A percentile compares a stretch with the other conserved stretches of the same genome.
phyloP scores from a whole-genome alignment of 2,113 vertebrate species.

The Trachemys scripta region DNA sequence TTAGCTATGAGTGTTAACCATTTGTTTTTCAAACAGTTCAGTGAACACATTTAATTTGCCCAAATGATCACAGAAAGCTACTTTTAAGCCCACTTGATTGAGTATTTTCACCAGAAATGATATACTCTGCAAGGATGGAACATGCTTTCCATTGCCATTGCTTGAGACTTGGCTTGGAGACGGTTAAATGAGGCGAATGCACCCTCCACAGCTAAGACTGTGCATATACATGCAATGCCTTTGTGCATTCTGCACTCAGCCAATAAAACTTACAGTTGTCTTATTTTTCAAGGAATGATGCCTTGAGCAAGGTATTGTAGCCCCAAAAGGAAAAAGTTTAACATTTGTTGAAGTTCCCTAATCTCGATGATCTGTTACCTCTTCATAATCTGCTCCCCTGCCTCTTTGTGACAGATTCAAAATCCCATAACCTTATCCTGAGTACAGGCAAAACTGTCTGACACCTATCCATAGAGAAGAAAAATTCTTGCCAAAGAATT shows the following conservation, averaged over 20 bases:
- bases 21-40: neutral
- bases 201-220: neutral
- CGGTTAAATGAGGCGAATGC: neutral
- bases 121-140: neutral
- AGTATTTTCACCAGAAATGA: neutral
- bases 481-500: neutral
- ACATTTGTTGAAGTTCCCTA: neutral
- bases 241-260: neutral
- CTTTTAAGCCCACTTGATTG: neutral
- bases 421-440: neutral
- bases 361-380: neutral
- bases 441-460: neutral
- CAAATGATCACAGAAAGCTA: neutral
- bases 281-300: neutral
- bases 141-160: neutral
- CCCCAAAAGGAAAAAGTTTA: neutral
- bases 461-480: neutral
- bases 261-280: neutral
- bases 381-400: neutral
- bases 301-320: neutral
- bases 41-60: accelerated
- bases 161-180: neutral
- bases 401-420: neutral
- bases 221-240: neutral
- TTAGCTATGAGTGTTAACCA: neutral